phyloP scores from a whole-genome alignment of 2,888 invertebrate species.

The Lithophane ornitopus region DNA sequence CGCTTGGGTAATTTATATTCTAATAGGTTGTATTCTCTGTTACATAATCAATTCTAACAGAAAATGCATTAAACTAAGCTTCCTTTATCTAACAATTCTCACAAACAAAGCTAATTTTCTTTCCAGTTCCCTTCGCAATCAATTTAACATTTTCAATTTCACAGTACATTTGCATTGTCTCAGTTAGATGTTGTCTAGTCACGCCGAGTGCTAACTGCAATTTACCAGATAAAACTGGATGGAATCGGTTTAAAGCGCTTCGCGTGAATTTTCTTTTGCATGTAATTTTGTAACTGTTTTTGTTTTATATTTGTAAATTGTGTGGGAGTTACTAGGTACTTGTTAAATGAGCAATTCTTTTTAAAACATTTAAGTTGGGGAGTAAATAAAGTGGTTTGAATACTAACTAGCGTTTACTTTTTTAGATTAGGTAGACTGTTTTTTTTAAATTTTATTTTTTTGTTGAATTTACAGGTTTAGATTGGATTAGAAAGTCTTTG shows the following conservation, averaged over 20 bases:
- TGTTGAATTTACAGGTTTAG: neutral
- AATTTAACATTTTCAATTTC: constrained; percentile 77
- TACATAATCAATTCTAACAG: neutral
- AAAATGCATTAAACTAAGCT: neutral
- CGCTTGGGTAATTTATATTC: too few species aligned
- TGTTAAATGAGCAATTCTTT: constrained; percentile 20
- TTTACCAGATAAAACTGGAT: constrained; percentile 63
- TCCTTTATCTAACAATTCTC: constrained; percentile 14
- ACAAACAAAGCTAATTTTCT: constrained; percentile 54
- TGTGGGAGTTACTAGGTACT: neutral
- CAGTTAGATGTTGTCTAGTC: constrained; percentile 64
- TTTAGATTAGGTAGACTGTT: neutral
- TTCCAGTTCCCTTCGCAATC: constrained; percentile 52
- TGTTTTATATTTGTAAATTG: constrained; percentile 20
- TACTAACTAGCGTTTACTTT: neutral
- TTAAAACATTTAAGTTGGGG: neutral
- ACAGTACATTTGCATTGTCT: constrained; percentile 76
- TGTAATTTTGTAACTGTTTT: constrained; percentile 49
- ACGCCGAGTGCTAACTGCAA: constrained; percentile 64
- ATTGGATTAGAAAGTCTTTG: neutral
- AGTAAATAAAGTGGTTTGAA: constrained; percentile 5
- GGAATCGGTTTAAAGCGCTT: constrained; percentile 41
- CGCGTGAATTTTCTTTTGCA: constrained; percentile 52
- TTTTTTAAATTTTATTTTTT: neutral
- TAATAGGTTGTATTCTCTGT: too few species aligned